These are phyloP conservation scores for Pimephales promelas DNA, from an alignment of 2,113 vertebrate species.

Conservation along the genomic window DNA sequence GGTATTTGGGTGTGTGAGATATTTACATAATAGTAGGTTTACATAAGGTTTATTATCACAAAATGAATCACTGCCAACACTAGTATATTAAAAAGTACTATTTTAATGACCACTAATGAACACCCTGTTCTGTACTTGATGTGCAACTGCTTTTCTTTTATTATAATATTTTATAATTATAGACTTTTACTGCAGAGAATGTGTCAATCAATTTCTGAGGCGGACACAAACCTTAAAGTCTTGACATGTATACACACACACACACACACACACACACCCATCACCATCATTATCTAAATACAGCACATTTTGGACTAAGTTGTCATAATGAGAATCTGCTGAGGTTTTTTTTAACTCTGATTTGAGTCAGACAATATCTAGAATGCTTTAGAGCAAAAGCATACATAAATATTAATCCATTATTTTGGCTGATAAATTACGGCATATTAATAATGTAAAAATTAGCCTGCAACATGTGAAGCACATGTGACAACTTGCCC, in stretches of 20 bases:
- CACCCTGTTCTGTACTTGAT: neutral
- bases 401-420: neutral
- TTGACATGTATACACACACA: too few species aligned
- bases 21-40: conserved; percentile 12
- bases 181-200: neutral
- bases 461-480: neutral
- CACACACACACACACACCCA: too few species aligned
- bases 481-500: neutral
- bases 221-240: neutral
- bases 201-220: neutral
- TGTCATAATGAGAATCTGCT: too few species aligned
- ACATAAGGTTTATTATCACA: neutral
- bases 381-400: neutral
- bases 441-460: neutral
- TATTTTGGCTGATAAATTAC: neutral
- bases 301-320: neutral
- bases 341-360: too few species aligned
- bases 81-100: too few species aligned
- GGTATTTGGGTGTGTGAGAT: conserved; percentile 8
- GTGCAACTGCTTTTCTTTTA: neutral
- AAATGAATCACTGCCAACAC: neutral
- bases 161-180: too few species aligned
- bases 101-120: neutral
- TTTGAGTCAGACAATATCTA: neutral
- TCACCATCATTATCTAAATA: neutral